These are phyloP conservation scores for Dynastes hyllus DNA, from an alignment of 2,888 invertebrate genomes.

Conservation along the genomic window DNA sequence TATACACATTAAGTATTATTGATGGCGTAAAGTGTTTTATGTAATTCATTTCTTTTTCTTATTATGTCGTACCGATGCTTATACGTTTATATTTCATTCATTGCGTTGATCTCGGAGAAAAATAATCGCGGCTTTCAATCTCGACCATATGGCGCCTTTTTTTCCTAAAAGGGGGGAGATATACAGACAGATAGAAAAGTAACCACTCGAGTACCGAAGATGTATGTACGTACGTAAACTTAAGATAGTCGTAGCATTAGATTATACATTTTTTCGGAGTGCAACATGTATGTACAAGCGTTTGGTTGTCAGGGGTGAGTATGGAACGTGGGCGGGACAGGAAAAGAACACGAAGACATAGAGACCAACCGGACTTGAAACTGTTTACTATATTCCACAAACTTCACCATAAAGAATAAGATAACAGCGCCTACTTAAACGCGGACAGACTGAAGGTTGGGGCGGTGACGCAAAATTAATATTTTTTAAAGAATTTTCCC, in stretches of 20 bases:
- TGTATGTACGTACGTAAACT: constrained; percentile 39
- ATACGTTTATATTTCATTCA: constrained; percentile 24
- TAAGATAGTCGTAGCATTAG: constrained; percentile 40
- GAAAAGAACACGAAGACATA: constrained; percentile 39
- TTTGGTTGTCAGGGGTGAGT: constrained; percentile 49
- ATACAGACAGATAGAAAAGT: constrained; percentile 4
- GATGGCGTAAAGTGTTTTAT: constrained; percentile 32
- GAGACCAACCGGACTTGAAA: constrained; percentile 40
- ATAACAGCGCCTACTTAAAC: constrained; percentile 50
- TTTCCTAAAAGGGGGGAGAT: constrained; percentile 1
- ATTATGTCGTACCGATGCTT: background rate
- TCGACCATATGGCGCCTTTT: constrained; percentile 44
- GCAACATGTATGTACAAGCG: constrained; percentile 37
- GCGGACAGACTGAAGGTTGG: constrained; percentile 35
- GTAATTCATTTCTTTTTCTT: constrained; percentile 24
- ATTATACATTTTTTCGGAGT: constrained; percentile 44
- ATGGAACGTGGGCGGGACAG: constrained; percentile 43
- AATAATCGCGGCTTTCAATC: constrained; percentile 37
- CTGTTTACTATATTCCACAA: constrained; percentile 48
- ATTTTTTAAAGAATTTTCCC: too few species aligned
- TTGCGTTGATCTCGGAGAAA: constrained; percentile 24
- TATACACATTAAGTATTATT: constrained; percentile 31
- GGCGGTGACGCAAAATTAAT: constrained; percentile 39
- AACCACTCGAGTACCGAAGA: constrained; percentile 32
- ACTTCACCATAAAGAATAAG: constrained; percentile 49